Conservation (phyloP, 1,140 invertebrate species). For the Phthorimaea operculella region DNA sequence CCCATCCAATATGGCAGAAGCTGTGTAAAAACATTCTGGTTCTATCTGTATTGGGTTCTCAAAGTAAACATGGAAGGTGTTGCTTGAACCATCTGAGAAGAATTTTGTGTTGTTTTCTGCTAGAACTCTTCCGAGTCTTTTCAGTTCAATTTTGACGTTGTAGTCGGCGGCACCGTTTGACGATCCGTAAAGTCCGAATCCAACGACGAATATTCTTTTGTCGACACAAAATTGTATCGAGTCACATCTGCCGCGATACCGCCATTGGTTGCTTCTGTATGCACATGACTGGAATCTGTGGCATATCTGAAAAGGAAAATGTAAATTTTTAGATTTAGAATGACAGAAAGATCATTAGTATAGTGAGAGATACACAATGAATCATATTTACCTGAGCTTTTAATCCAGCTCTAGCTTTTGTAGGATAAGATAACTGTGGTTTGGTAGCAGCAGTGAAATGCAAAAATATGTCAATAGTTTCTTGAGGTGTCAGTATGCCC, state of each 20-base stretch:
- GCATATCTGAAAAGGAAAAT: constrained; percentile 75
- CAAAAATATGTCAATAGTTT: constrained; percentile 93
- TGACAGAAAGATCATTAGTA: too few species aligned
- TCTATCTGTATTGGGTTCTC: constrained; percentile 93
- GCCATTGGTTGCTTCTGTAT: constrained; percentile 95
- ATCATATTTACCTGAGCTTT: constrained; percentile 80
- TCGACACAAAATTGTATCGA: constrained; percentile 95
- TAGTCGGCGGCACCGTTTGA: constrained; percentile 93
- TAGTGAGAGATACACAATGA: too few species aligned
- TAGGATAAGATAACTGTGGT: constrained; percentile 83
- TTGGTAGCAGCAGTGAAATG: constrained; percentile 87
- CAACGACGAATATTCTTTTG: constrained; percentile 91
- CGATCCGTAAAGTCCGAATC: constrained; percentile 92
- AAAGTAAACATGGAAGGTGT: constrained; percentile 94
- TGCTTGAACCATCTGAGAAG: constrained; percentile 93
- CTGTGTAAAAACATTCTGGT: constrained; percentile 91
- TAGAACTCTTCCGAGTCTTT: constrained; percentile 83
- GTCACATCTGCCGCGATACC: constrained; percentile 90
- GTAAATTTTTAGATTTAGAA: not conserved
- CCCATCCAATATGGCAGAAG: constrained; percentile 89
- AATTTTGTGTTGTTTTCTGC: constrained; percentile 93
- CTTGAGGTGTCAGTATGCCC: constrained; percentile 87
- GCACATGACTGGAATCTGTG: constrained; percentile 96
- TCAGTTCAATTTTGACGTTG: constrained; percentile 90
- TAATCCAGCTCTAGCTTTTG: constrained; percentile 83